These are phyloP conservation scores for Ctenodactylus gundi DNA, from an alignment of 2,113 vertebrate genomes.

Conservation along the genomic window DNA sequence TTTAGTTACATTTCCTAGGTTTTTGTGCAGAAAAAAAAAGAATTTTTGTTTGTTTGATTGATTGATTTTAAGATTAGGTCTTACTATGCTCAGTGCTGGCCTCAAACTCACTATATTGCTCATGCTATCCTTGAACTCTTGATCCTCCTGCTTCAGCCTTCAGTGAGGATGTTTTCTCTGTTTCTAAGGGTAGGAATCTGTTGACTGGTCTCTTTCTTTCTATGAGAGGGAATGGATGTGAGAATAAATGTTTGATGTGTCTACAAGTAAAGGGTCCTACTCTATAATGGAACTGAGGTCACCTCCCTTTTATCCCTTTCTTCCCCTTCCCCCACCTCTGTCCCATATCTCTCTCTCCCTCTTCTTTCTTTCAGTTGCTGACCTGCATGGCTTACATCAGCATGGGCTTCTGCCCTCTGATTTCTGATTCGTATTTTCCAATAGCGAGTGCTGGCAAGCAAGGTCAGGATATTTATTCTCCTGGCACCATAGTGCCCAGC, in stretches of 20 bases:
- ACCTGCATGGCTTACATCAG: neutral
- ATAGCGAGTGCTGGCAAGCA: neutral
- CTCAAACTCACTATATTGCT: too few relatives aligned
- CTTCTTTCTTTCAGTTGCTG: neutral
- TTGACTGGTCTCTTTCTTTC: neutral
- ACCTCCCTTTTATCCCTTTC: too few relatives aligned
- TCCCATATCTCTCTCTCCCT: neutral
- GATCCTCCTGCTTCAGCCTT: neutral
- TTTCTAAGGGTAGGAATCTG: neutral
- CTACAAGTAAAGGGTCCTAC: too few relatives aligned
- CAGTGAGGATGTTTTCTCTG: neutral
- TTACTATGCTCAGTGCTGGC: neutral
- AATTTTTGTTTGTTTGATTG: neutral
- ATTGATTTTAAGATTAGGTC: neutral
- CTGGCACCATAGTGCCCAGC: neutral
- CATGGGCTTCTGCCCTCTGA: neutral
- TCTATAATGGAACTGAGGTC: too few relatives aligned
- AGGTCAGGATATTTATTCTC: neutral
- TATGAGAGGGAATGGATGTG: neutral
- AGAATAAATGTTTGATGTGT: neutral
- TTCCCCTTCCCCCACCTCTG: neutral
- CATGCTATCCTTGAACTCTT: neutral
- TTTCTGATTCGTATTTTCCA: neutral
- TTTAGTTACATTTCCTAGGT: conserved; percentile 85
- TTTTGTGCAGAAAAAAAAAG: conserved; percentile 77